Conservation (phyloP, 2,113 vertebrate genomes). For the Oncorhynchus nerka region DNA sequence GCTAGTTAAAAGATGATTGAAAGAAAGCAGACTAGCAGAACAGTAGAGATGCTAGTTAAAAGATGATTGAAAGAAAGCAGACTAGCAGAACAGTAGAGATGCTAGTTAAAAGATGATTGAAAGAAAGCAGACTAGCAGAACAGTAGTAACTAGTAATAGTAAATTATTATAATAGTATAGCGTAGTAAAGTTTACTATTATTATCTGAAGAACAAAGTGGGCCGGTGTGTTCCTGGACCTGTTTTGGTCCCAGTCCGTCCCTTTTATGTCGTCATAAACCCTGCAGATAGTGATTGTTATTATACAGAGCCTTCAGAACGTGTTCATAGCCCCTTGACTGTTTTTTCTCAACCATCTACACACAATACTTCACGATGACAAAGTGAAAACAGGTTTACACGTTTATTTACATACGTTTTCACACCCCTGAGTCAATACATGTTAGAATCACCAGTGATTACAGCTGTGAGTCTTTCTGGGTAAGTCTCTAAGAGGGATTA, state of each 20-base stretch:
- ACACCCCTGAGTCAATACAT: too few species aligned
- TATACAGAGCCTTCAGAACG: background rate
- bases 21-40: too few species aligned
- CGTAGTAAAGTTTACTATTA: background rate
- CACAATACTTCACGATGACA: too few species aligned
- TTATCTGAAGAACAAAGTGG: background rate
- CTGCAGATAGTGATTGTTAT: background rate
- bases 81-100: background rate
- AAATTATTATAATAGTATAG: background rate
- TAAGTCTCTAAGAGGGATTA: too few species aligned
- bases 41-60: background rate
- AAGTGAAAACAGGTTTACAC: too few species aligned
- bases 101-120: background rate
- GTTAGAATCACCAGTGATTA: too few species aligned
- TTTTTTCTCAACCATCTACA: too few species aligned
- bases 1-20: too few species aligned
- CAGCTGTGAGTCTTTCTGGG: too few species aligned
- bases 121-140: background rate
- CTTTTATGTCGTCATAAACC: background rate
- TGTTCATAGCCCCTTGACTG: too few species aligned
- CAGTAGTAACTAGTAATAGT: background rate
- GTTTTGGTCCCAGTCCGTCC: too few species aligned
- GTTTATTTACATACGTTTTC: too few species aligned
- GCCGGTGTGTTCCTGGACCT: background rate
- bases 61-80: background rate